phyloP scores from a whole-genome alignment of 2,797 vertebrate genomes.

The Thripadectes ignobilis region DNA sequence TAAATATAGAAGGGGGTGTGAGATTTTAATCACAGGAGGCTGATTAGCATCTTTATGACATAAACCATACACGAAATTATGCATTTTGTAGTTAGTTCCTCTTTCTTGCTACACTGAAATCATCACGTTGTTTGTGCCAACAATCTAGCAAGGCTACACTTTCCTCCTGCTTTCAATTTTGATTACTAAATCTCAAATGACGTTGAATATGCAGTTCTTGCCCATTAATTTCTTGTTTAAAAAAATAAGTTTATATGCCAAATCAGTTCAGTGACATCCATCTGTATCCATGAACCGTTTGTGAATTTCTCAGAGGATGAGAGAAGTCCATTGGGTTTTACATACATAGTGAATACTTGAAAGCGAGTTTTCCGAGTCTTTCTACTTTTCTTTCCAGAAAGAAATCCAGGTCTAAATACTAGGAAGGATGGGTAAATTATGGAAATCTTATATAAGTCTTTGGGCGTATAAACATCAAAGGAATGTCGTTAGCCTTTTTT shows the following conservation, averaged over 20 bases:
- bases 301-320: constrained; percentile 38
- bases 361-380: constrained; percentile 69
- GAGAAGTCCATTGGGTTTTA: constrained; percentile 54
- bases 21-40: constrained; percentile 5
- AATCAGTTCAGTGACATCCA: not conserved
- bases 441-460: constrained; percentile 76
- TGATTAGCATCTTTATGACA: constrained; percentile 62
- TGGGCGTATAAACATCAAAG: constrained; percentile 75
- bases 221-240: constrained; percentile 4
- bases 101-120: not conserved
- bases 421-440: constrained; percentile 70
- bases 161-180: constrained; percentile 8
- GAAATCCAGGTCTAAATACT: constrained; percentile 72
- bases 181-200: constrained; percentile 3
- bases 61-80: constrained; percentile 35
- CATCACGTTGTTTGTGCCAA: not conserved
- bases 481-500: constrained; percentile 63
- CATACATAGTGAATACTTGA: constrained; percentile 61
- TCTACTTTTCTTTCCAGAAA: constrained; percentile 68
- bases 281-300: not conserved
- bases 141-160: not conserved
- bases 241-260: constrained; percentile 16
- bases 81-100: constrained; percentile 1
- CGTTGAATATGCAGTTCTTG: not conserved
- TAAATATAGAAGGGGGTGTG: constrained; percentile 16